Conservation (phyloP, 2,797 vertebrate species). For the Falco rusticolus region DNA sequence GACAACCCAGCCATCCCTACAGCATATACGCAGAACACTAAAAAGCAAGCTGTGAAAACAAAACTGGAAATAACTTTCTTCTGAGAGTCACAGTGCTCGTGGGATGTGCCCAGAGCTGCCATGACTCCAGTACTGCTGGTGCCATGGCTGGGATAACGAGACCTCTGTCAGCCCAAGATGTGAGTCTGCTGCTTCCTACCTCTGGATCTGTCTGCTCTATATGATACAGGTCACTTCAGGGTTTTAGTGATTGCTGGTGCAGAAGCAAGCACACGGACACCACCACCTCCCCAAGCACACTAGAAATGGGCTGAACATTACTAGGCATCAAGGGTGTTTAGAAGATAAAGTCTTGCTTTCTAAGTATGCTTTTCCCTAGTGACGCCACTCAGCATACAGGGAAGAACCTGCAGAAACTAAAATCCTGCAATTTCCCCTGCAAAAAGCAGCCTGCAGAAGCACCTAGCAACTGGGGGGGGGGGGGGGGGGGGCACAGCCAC, state of each 20-base stretch:
- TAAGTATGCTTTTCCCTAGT: background rate
- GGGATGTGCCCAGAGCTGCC: background rate
- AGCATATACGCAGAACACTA: background rate
- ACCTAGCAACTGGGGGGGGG: background rate
- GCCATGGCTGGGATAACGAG: background rate
- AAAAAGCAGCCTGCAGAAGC: background rate
- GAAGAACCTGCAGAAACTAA: background rate
- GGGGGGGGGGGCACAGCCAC: fast-evolving
- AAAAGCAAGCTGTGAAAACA: background rate
- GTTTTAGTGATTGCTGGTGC: background rate
- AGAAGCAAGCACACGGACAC: background rate
- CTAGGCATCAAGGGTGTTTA: background rate
- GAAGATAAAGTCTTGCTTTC: background rate
- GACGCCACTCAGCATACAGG: background rate
- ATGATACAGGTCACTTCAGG: background rate
- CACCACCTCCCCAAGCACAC: background rate
- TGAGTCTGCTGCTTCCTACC: background rate
- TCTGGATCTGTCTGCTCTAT: background rate
- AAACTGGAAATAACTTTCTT: background rate
- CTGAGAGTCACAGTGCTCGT: fast-evolving
- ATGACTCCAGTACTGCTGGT: fast-evolving
- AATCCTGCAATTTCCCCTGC: background rate
- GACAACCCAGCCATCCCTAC: background rate
- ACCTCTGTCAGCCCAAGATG: background rate
- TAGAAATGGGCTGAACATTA: background rate